Evolutionary conservation across 2,888 invertebrate species (phyloP).

Genomic region (Mythimna lalbum): DNA sequence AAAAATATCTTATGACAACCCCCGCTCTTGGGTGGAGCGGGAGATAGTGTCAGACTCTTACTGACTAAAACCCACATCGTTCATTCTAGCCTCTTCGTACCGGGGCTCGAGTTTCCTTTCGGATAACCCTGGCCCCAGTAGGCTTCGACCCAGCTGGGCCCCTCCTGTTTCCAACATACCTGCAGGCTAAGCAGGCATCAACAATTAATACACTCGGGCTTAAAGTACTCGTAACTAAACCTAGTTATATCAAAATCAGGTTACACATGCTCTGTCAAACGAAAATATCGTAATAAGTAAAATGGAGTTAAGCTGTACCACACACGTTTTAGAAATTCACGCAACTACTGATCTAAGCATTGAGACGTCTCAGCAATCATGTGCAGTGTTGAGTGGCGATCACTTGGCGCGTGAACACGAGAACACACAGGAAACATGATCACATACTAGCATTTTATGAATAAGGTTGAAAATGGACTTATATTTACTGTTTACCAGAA

Average conservation of each 20-base stretch:
- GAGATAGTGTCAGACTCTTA: no score
- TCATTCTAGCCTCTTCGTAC: no score
- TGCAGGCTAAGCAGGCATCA: no score
- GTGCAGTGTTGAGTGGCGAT: constrained; percentile 26
- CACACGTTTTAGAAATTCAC: constrained; percentile 54
- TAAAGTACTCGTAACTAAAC: no score
- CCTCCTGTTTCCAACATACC: no score
- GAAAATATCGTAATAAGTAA: constrained; percentile 9
- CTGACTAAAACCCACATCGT: no score
- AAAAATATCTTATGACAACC: no score
- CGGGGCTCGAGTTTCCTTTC: no score
- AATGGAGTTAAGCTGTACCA: constrained; percentile 23
- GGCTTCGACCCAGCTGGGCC: no score
- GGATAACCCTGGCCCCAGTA: no score
- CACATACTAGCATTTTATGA: constrained; percentile 34
- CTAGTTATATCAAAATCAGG: background rate
- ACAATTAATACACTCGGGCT: no score
- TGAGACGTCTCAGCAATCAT: constrained; percentile 29
- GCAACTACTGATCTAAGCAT: constrained; percentile 22
- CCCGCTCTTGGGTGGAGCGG: no score
- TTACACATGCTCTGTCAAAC: background rate
- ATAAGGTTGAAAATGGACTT: background rate
- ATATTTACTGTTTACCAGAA: background rate
- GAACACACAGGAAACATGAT: constrained; percentile 15
- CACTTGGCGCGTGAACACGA: constrained; percentile 25